Conservation (phyloP, 2,888 invertebrate genomes). For the Gisinianus flammeolus region DNA sequence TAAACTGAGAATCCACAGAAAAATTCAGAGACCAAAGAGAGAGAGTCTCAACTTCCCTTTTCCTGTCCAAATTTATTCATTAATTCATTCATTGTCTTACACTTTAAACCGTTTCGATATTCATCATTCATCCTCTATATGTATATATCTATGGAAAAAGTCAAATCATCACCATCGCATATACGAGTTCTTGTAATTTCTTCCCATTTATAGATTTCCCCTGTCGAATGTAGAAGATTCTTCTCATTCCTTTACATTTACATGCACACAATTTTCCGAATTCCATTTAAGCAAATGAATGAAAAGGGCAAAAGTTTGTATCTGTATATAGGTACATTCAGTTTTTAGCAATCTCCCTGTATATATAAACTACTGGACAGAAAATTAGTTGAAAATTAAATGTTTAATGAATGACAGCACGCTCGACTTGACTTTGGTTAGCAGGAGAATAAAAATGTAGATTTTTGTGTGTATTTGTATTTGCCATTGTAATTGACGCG, state of each 20-base stretch:
- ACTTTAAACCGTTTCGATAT: neutral
- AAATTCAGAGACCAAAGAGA: neutral
- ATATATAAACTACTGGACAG: neutral
- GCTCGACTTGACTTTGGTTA: neutral
- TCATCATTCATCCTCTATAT: neutral
- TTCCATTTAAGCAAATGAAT: no score
- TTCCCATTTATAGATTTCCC: no score
- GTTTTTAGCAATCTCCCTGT: no score
- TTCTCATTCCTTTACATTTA: no score
- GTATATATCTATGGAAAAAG: neutral
- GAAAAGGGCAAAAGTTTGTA: no score
- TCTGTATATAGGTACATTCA: no score
- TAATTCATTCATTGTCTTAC: constrained; percentile 10
- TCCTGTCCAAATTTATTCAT: constrained; percentile 21
- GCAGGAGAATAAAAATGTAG: neutral
- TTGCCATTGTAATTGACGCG: neutral
- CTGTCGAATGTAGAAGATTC: no score
- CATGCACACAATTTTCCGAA: no score
- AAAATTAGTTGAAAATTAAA: neutral
- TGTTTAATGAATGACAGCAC: neutral
- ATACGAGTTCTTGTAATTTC: no score
- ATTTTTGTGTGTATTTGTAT: no score
- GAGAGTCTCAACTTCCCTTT: constrained; percentile 8
- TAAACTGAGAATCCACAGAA: no score
- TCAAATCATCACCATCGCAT: neutral